Evolutionary conservation across 2,113 vertebrate genomes (phyloP).

Genomic region (Podarcis cretensis): DNA sequence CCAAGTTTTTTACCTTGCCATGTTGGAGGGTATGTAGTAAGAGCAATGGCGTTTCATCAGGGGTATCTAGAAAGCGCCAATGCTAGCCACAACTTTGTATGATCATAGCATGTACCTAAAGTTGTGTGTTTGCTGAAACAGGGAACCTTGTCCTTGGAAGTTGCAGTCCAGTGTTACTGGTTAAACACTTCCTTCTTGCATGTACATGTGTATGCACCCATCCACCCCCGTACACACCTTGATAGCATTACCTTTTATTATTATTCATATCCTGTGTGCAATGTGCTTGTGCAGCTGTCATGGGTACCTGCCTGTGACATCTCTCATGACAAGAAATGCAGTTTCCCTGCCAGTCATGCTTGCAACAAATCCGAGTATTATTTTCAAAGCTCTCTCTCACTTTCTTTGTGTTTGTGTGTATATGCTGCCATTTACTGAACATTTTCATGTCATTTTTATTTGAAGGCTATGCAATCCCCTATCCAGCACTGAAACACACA

Average conservation of each 20-base stretch:
- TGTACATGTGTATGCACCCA: too few relatives aligned
- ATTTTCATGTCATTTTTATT: background rate
- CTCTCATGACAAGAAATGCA: background rate
- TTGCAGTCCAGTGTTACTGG: background rate
- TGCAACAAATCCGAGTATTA: background rate
- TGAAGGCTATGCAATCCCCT: background rate
- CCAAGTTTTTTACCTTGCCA: too few relatives aligned
- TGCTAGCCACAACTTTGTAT: background rate
- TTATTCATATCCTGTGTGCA: background rate
- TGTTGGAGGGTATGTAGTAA: too few relatives aligned
- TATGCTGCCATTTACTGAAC: background rate
- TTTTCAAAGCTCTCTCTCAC: background rate
- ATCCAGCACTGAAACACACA: background rate
- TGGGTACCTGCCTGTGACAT: too few relatives aligned
- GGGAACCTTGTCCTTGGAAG: too few relatives aligned
- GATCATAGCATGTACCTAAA: background rate
- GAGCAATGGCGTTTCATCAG: background rate
- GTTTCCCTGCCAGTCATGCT: background rate
- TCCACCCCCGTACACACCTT: too few relatives aligned
- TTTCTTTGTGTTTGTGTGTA: background rate
- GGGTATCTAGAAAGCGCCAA: background rate
- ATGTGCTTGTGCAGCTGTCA: background rate
- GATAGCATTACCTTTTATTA: background rate
- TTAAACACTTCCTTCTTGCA: background rate
- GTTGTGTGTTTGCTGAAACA: background rate